Percentiles rank a stretch among this genome's conserved stretches.
phyloP scores from a whole-genome alignment of 2,797 vertebrate species.

The Varecia variegata region DNA sequence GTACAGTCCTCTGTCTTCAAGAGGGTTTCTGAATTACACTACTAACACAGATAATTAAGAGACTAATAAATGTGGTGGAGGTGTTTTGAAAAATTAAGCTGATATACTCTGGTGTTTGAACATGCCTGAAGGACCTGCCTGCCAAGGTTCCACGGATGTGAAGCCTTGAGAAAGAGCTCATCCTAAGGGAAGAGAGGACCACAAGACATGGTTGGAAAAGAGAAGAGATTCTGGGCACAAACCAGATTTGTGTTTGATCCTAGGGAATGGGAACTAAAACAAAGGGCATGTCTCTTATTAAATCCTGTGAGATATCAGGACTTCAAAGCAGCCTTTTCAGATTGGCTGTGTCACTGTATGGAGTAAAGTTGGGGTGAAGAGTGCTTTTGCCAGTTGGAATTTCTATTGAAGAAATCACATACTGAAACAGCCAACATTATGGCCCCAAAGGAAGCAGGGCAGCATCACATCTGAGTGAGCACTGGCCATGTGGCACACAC shows the following conservation, averaged over 20 bases:
- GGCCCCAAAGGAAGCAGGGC: neutral
- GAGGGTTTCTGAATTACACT: constrained; percentile 31
- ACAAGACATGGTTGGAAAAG: neutral
- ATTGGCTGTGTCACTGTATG: neutral
- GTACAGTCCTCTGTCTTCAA: neutral
- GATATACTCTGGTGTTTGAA: neutral
- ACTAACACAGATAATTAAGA: neutral
- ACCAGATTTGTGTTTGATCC: neutral
- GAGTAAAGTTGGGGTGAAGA: neutral
- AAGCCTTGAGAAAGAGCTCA: neutral
- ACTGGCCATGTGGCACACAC: neutral
- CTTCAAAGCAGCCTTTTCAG: neutral
- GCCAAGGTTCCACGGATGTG: neutral
- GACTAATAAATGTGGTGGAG: neutral
- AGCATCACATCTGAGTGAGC: neutral
- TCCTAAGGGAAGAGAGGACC: neutral
- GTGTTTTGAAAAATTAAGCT: neutral
- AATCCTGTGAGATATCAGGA: neutral
- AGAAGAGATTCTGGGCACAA: neutral
- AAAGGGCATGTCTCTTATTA: neutral
- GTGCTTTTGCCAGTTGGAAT: neutral
- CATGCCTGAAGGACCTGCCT: neutral
- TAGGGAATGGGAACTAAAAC: neutral
- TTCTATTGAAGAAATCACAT: neutral
- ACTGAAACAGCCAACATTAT: neutral